Evolutionary conservation across 2,888 invertebrate genomes (phyloP).

Genomic region (Labia minor): DNA sequence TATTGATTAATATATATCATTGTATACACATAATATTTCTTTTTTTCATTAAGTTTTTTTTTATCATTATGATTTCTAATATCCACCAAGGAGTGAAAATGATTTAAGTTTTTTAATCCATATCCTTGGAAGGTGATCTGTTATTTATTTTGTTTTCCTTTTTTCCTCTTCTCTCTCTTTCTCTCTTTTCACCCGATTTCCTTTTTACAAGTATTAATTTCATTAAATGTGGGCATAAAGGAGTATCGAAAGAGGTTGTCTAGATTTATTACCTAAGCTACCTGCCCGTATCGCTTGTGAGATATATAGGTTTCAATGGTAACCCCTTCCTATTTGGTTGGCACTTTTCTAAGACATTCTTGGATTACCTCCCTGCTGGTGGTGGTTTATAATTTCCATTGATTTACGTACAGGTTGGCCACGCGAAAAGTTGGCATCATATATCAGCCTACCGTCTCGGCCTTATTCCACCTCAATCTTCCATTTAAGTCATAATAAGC

Average conservation of each 20-base stretch:
- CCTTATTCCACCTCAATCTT: too few relatives aligned
- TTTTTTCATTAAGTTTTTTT: too few relatives aligned
- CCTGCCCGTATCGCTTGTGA: background rate
- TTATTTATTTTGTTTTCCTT: too few relatives aligned
- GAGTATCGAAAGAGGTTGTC: background rate
- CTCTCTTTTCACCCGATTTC: background rate
- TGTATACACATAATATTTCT: too few relatives aligned
- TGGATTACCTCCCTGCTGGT: background rate
- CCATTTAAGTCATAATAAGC: background rate
- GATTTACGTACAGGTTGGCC: background rate
- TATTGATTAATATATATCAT: too few relatives aligned
- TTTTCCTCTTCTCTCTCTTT: too few relatives aligned
- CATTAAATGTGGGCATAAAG: slow-evolving; percentile 6
- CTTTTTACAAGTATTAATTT: background rate
- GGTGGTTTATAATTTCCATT: slow-evolving; percentile 13
- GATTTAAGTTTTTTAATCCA: too few relatives aligned
- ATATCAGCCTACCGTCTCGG: background rate
- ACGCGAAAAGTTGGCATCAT: background rate
- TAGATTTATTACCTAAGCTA: background rate
- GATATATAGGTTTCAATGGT: background rate
- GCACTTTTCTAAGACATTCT: background rate
- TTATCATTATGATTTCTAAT: too few relatives aligned
- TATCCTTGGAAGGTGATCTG: too few relatives aligned
- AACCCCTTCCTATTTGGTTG: background rate
- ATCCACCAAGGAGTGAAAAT: too few relatives aligned